Evolutionary conservation across 2,797 vertebrate species (phyloP), one percentile per base, ranked within the genome.

Genomic region (Thaleichthys pacificus): DNA sequence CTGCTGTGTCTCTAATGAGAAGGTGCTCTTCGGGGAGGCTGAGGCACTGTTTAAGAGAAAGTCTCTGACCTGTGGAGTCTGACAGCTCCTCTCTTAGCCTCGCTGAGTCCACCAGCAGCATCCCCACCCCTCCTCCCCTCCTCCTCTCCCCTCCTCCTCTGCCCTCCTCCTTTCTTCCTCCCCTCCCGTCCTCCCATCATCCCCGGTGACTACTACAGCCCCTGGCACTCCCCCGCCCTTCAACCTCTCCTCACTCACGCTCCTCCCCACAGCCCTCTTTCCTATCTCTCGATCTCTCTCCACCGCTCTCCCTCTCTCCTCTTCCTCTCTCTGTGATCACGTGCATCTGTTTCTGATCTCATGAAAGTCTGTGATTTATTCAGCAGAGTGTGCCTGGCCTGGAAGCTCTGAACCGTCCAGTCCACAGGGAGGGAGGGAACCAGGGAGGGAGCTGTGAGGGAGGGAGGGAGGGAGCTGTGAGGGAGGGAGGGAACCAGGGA

Each of bases 61-160:
- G 67, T 73, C 68, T 76, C 76, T 79, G 78, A 84, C 79, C 80
- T 28, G 2, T 58, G 73, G 68, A 66, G 68, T 72, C 74, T 87
- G 76, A 81, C 77, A 80, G 80, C 75, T 84, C 66, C 38, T 42
- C 38, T 42, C 38, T 2, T 6, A 42, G 9, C 38, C 38, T 56
- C 26, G 15, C 22, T 28, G 17, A n/a, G 66, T 54, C 49, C 19
- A 5, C 21, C 35, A 21, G 12, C 49, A 0, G 76, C 70, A 70
- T 67, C 65, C 69, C 65, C 65, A 19, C 38, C 7, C 21, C 49
- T 21, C 47, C 30, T 28, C 12, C 24, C 24, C 24, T 24, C 24
- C 24, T 24, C 11, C 19, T 22, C 47, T 51, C 1, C 24, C n/a
- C 9, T 32, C n/a, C 11, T 30, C 11, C 19, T 22, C 47, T 51